These are phyloP conservation scores for Hyphantria cunea DNA, from an alignment of 1,140 invertebrate species.

Conservation along the genomic window DNA sequence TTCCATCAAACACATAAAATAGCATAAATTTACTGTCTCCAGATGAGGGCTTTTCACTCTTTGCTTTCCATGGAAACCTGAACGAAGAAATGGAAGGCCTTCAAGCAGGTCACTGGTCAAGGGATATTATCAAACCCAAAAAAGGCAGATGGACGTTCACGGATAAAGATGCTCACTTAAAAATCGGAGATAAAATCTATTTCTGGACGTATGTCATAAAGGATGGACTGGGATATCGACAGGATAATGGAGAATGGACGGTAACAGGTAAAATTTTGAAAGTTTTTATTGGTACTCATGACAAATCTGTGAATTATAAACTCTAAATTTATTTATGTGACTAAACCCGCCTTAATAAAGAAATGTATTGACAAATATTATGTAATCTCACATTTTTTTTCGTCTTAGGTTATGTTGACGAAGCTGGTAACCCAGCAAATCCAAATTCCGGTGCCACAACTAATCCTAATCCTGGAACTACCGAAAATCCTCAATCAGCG, in stretches of 20 bases:
- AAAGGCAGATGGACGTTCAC: constrained; percentile 86
- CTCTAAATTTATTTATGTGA: neutral
- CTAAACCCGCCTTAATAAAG: neutral
- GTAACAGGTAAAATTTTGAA: constrained; percentile 63
- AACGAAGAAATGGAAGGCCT: constrained; percentile 87
- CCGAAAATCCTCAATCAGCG: neutral
- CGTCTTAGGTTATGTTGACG: constrained; percentile 49
- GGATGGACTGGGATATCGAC: constrained; percentile 83
- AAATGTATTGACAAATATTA: neutral
- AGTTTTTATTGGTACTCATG: neutral
- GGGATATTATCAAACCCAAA: constrained; percentile 84
- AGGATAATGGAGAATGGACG: constrained; percentile 82
- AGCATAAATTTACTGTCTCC: constrained; percentile 13
- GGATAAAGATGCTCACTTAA: constrained; percentile 82
- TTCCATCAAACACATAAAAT: too few species aligned
- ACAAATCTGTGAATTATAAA: too few species aligned
- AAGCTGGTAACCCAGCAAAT: constrained; percentile 46
- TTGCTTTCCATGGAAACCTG: constrained; percentile 88
- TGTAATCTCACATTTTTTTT: neutral
- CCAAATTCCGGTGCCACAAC: neutral
- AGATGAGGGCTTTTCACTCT: constrained; percentile 85
- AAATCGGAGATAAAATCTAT: constrained; percentile 85
- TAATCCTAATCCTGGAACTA: neutral
- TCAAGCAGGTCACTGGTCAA: constrained; percentile 86
- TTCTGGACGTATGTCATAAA: constrained; percentile 89